These are phyloP conservation scores for Amphimallon solstitiale DNA, from an alignment of 2,888 invertebrate species.

Conservation along the genomic window DNA sequence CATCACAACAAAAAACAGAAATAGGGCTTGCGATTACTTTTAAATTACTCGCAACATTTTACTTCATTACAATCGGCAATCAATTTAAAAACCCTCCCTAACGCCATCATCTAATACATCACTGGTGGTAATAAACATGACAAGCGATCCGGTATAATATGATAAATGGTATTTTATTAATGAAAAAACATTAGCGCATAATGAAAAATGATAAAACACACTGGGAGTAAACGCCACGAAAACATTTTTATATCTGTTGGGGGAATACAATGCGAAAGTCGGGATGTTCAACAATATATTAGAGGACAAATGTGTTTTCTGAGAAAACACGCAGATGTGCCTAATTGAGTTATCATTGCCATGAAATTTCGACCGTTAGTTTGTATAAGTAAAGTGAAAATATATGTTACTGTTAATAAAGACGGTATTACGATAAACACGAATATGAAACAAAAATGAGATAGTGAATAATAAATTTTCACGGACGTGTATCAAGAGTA, in stretches of 20 bases:
- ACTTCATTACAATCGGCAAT: not conserved
- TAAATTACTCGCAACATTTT: no score
- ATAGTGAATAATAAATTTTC: no score
- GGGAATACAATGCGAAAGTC: slow-evolving; percentile 19
- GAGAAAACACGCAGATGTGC: slow-evolving; percentile 31
- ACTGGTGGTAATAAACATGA: slow-evolving; percentile 19
- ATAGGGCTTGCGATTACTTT: no score
- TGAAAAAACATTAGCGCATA: slow-evolving; percentile 25
- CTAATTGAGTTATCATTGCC: slow-evolving; percentile 30
- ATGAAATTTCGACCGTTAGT: slow-evolving; percentile 24
- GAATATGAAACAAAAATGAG: slow-evolving; percentile 1
- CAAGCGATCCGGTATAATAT: slow-evolving; percentile 24
- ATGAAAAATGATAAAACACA: slow-evolving; percentile 30
- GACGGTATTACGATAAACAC: not conserved
- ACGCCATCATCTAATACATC: not conserved
- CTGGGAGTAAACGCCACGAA: slow-evolving; percentile 11
- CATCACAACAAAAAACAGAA: no score
- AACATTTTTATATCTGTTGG: slow-evolving; percentile 27
- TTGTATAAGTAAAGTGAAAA: slow-evolving; percentile 4
- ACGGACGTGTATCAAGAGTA: no score
- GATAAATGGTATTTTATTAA: slow-evolving; percentile 24
- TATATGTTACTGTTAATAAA: slow-evolving; percentile 3
- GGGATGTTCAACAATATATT: slow-evolving; percentile 15
- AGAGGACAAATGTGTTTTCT: slow-evolving; percentile 16
- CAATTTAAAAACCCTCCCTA: not conserved